Evolutionary conservation across 2,888 invertebrate genomes (phyloP).

Genomic region (Mesochorus sp.): DNA sequence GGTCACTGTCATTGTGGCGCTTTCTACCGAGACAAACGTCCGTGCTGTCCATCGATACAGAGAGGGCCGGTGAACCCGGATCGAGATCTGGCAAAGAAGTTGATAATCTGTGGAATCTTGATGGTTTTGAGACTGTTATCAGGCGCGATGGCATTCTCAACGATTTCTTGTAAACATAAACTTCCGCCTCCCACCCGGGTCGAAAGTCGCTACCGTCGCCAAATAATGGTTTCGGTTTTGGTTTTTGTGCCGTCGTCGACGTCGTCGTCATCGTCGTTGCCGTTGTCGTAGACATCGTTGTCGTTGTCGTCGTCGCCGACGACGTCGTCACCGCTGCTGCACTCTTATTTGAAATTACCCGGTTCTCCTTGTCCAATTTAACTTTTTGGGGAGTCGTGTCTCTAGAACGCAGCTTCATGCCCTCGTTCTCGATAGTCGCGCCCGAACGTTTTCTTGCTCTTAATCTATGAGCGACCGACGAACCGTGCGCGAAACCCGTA

Average conservation of each 20-base stretch:
- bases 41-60: conserved; percentile 85
- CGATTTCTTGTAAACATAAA: conserved; percentile 91
- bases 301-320: no score
- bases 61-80: conserved; percentile 88
- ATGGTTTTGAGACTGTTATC: conserved; percentile 90
- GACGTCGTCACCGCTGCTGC: no score
- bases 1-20: conserved; percentile 84
- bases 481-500: conserved; percentile 69
- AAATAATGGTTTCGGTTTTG: conserved; percentile 84
- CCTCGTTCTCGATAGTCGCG: conserved; percentile 71
- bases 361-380: conserved; percentile 73
- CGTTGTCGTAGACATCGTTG: no score
- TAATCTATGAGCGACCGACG: conserved; percentile 77
- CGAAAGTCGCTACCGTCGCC: conserved; percentile 89
- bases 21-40: conserved; percentile 76
- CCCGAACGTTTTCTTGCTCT: conserved; percentile 76
- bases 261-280: no score
- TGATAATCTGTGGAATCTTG: conserved; percentile 87
- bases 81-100: conserved; percentile 91
- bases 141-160: conserved; percentile 91
- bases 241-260: conserved; percentile 65
- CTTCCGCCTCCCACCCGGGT: conserved; percentile 92
- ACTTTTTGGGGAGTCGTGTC: conserved; percentile 76
- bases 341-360: conserved; percentile 74
- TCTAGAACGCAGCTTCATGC: conserved; percentile 77